Evolutionary conservation across 2,888 invertebrate species (phyloP).

Genomic region (Caenorhabditis macrosperma): DNA sequence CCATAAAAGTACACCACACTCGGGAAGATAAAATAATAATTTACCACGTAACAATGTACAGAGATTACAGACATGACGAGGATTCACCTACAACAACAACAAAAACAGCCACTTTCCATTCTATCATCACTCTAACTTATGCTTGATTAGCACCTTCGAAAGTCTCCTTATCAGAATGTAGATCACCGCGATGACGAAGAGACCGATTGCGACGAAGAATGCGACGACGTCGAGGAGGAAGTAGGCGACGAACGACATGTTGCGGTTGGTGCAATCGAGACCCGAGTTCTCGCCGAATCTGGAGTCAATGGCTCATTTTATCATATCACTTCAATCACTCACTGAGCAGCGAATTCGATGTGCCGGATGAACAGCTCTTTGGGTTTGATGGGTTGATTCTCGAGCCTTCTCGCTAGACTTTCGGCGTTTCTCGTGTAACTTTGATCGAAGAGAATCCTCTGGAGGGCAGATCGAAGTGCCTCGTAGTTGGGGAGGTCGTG

Average conservation of each 20-base stretch:
- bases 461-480: conserved; percentile 15
- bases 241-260: background rate
- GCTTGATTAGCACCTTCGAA: no score
- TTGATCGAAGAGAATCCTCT: conserved; percentile 31
- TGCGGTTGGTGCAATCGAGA: background rate
- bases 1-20: no score
- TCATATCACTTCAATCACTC: no score
- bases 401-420: conserved; percentile 25
- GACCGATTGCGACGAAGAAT: background rate
- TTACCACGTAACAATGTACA: no score
- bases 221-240: background rate
- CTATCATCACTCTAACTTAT: no score
- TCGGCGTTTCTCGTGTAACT: conserved; percentile 23
- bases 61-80: no score
- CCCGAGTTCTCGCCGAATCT: background rate
- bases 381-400: conserved; percentile 38
- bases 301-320: no score
- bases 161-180: background rate
- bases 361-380: conserved; percentile 34
- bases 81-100: no score
- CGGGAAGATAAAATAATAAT: no score
- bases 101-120: no score
- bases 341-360: conserved; percentile 41
- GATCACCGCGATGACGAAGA: background rate
- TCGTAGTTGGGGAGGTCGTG: conserved; percentile 34